Evolutionary conservation across 2,888 invertebrate species (phyloP).

Genomic region (Cephalotes varians): DNA sequence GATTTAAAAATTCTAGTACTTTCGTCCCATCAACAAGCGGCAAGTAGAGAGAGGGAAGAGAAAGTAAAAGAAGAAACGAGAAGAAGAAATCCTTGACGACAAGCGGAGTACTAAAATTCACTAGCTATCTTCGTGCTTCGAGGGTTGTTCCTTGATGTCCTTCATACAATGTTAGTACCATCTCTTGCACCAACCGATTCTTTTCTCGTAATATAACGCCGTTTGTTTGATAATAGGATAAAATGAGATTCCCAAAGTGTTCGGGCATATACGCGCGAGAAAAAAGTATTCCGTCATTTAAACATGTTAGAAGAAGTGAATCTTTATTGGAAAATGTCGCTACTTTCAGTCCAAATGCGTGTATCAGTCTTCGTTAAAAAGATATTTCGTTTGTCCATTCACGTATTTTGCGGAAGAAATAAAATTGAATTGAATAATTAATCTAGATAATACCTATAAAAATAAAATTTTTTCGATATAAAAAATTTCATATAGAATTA

Average conservation of each 20-base stretch:
- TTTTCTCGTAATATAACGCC: conserved; percentile 34
- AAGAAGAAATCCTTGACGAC: conserved; percentile 34
- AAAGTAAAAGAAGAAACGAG: not conserved
- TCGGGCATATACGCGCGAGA: conserved; percentile 23
- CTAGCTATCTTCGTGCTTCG: conserved; percentile 68
- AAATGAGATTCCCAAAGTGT: conserved; percentile 47
- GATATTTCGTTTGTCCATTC: not conserved
- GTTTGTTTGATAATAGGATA: conserved; percentile 38
- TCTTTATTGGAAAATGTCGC: conserved; percentile 56
- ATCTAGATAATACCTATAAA: not conserved
- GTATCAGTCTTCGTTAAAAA: not conserved
- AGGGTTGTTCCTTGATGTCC: conserved; percentile 57
- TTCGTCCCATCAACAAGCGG: conserved; percentile 45
- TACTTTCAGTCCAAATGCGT: not conserved
- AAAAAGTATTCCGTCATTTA: conserved; percentile 56
- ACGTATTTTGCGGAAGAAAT: not conserved
- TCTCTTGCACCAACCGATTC: not conserved
- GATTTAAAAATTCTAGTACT: conserved; percentile 78
- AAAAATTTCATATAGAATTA: not conserved
- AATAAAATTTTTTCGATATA: not conserved
- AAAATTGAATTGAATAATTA: not conserved
- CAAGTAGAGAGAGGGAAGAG: not conserved
- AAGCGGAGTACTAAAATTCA: conserved; percentile 71
- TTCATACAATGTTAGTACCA: conserved; percentile 22
- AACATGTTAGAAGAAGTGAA: conserved; percentile 45